Percentiles rank a stretch among this genome's conserved stretches.
phyloP scores from a whole-genome alignment of 2,888 invertebrate species.

The Blastobasis lacticolella region DNA sequence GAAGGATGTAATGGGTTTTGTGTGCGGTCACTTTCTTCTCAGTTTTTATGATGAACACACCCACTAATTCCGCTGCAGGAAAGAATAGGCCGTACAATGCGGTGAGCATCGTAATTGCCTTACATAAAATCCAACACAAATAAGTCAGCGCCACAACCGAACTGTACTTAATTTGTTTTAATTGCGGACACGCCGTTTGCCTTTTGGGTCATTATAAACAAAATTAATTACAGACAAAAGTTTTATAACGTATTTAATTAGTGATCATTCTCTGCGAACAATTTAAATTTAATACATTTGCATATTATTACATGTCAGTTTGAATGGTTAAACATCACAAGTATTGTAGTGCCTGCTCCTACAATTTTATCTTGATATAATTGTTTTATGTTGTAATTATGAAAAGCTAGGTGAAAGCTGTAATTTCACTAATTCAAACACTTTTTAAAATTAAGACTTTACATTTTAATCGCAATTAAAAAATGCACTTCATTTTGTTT shows the following conservation, averaged over 20 bases:
- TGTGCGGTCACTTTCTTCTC: slow-evolving; percentile 59
- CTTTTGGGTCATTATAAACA: slow-evolving; percentile 27
- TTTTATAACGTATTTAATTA: slow-evolving; percentile 39
- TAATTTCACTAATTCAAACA: too few relatives aligned
- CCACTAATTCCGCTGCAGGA: slow-evolving; percentile 16
- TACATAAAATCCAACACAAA: slow-evolving; percentile 25
- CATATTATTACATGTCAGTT: slow-evolving; percentile 9
- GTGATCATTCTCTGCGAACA: slow-evolving; percentile 23
- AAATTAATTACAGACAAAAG: slow-evolving; percentile 36
- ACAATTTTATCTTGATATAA: too few relatives aligned
- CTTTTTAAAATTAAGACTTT: too few relatives aligned
- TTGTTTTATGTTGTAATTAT: too few relatives aligned
- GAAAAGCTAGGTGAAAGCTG: too few relatives aligned
- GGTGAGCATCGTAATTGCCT: slow-evolving; percentile 22
- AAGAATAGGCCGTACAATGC: slow-evolving; percentile 14
- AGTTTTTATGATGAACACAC: slow-evolving; percentile 20
- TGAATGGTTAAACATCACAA: neutral
- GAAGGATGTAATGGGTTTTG: slow-evolving; percentile 65
- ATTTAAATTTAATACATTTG: slow-evolving; percentile 17
- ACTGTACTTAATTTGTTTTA: slow-evolving; percentile 37
- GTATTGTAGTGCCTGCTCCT: neutral
- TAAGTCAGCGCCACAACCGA: slow-evolving; percentile 24
- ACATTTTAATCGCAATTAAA: too few relatives aligned
- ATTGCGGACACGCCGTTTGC: slow-evolving; percentile 35
- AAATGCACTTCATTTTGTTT: too few relatives aligned